phyloP scores from a whole-genome alignment of 2,888 invertebrate genomes.

The Plagiodera versicolora region DNA sequence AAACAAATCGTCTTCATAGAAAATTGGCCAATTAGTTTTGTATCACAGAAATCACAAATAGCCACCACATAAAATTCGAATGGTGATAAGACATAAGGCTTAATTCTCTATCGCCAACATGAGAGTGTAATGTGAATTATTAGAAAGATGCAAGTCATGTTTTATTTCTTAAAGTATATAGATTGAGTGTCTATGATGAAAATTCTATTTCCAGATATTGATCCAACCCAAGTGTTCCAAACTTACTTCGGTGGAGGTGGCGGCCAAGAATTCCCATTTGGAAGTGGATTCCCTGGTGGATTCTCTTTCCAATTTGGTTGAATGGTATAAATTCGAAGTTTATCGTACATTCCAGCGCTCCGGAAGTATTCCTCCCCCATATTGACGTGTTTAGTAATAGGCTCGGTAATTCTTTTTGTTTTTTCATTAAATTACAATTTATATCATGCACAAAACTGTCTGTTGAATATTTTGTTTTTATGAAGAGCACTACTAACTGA shows the following conservation, averaged over 20 bases:
- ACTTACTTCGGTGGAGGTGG: conserved; percentile 73
- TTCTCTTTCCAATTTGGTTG: conserved; percentile 74
- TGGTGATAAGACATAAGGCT: too few species aligned
- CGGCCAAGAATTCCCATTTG: conserved; percentile 60
- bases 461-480: not conserved
- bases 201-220: conserved; percentile 64
- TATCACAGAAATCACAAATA: too few species aligned
- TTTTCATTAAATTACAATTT: not conserved
- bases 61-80: too few species aligned
- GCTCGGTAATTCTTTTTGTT: conserved; percentile 26
- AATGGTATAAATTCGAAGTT: conserved; percentile 31
- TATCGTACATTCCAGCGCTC: conserved; percentile 32
- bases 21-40: too few species aligned
- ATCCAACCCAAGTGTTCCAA: conserved; percentile 84
- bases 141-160: too few species aligned
- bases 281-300: conserved; percentile 62
- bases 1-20: too few species aligned
- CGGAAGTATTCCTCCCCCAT: conserved; percentile 13
- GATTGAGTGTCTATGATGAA: not conserved
- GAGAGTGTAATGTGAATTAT: too few species aligned
- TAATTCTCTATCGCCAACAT: too few species aligned
- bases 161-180: too few species aligned
- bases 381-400: conserved; percentile 19
- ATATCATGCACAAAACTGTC: not conserved
- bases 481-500: not conserved